Evolutionary conservation across 2,797 vertebrate species (phyloP).

Genomic region (Poeciliopsis infans): DNA sequence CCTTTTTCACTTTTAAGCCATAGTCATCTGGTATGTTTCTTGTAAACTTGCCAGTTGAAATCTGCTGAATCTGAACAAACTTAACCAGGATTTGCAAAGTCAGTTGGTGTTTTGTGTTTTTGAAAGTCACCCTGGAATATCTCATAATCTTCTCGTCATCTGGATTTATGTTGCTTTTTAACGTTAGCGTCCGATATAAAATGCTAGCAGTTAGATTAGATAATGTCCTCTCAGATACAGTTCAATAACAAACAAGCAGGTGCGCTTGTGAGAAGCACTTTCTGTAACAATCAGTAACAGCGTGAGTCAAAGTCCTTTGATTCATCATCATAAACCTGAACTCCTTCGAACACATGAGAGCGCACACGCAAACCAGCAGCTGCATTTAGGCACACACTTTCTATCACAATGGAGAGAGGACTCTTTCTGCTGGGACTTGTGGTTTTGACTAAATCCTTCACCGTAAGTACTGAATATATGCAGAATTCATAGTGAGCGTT

Average conservation of each 20-base stretch:
- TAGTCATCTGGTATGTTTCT: not conserved
- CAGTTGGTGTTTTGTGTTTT: not conserved
- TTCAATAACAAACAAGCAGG: not conserved
- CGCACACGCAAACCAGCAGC: slow-evolving; percentile 42
- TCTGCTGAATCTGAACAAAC: not conserved
- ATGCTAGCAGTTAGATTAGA: slow-evolving; percentile 1
- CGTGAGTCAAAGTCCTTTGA: slow-evolving; percentile 52
- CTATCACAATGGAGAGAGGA: slow-evolving; percentile 44
- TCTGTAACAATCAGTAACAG: slow-evolving; percentile 36
- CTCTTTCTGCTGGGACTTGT: slow-evolving; percentile 59
- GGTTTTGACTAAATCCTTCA: slow-evolving; percentile 40
- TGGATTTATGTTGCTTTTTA: not conserved
- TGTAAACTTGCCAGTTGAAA: not conserved
- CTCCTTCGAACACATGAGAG: slow-evolving; percentile 37
- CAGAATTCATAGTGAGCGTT: not conserved
- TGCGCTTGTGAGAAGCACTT: not conserved
- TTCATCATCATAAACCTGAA: slow-evolving; percentile 37
- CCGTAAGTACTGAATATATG: slow-evolving; percentile 61
- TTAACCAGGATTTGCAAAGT: not conserved
- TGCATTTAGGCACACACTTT: slow-evolving; percentile 13
- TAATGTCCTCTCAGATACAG: not conserved
- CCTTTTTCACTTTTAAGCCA: not conserved
- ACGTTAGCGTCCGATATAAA: not conserved
- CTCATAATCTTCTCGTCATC: not conserved
- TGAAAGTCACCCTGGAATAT: not conserved